phyloP scores from a whole-genome alignment of 2,113 vertebrate species.

The Cynoglossus semilaevis region DNA sequence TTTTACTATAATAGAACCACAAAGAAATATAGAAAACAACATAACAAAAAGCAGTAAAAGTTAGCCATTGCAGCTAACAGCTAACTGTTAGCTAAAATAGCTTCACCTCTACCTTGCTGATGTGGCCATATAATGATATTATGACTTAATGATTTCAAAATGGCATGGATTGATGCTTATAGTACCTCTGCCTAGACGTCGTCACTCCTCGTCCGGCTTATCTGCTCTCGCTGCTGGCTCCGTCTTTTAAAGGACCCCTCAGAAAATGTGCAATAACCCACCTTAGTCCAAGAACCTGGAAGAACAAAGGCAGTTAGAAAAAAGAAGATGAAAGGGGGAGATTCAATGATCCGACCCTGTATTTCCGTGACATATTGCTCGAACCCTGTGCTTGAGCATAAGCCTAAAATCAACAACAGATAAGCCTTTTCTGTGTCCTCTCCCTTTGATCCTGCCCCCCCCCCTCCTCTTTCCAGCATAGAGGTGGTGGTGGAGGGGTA shows the following conservation, averaged over 20 bases:
- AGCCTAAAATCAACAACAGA: constrained; percentile 77
- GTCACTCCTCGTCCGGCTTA: neutral
- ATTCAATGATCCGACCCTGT: constrained; percentile 54
- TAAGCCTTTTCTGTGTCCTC: constrained; percentile 63
- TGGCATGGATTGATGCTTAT: no score
- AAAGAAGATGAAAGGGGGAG: constrained; percentile 54
- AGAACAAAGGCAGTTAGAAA: constrained; percentile 50
- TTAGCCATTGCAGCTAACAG: no score
- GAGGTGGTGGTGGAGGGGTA: constrained; percentile 4
- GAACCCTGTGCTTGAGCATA: constrained; percentile 62
- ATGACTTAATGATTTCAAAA: no score
- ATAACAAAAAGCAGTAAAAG: neutral
- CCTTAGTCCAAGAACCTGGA: constrained; percentile 41
- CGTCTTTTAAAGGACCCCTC: constrained; percentile 22
- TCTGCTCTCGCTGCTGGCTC: constrained; percentile 11
- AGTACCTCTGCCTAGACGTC: no score
- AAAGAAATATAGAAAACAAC: no score
- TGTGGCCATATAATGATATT: no score
- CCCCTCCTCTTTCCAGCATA: constrained; percentile 18
- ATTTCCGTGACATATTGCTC: constrained; percentile 71
- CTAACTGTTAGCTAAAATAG: neutral
- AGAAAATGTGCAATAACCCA: constrained; percentile 18
- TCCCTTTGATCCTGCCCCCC: constrained; percentile 64
- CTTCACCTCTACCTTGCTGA: no score
- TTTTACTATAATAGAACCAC: no score